Evolutionary conservation across 2,113 vertebrate species (phyloP), one percentile per base, ranked within the genome.

Genomic region (Festucalex cinctus): DNA sequence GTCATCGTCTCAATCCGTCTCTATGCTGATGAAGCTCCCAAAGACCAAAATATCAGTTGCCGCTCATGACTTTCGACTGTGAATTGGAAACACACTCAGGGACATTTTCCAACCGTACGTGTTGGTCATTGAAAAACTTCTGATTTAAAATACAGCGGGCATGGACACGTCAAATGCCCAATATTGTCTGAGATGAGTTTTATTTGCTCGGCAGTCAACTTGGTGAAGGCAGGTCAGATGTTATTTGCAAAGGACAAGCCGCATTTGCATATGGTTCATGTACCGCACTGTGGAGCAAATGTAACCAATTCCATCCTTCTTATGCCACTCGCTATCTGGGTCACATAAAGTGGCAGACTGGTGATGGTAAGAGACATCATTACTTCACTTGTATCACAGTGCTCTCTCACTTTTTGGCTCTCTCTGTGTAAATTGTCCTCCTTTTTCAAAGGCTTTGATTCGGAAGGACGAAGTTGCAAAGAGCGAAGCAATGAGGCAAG

Each of bases 301-400:
- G 76, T 76, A 78, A 78, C 56, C 43, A 60, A 70, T 69, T 82
- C 71, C 71, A 85, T 71, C 64, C 68, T 67, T 65, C 77, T 74
- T 14, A 4, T 83, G 83, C 85, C 86, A 58, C 9, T 59, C 80
- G 35, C 79, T 82, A 84, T 88, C 76, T 86, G 63, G 83, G 84
- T 88, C 85, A 86, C 73, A 43, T 24, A 73, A 83, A 82, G 74
- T 48, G 70, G 65, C 75, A 74, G 73, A 74, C 65, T 46, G 65
- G 64, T 35, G 54, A 78, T 78, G 67, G 74, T 79, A 82, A 86
- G 81, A 66, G 68, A 79, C 77, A 71, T 81, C 81, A 74, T 74
- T 82, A 83, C 79, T 69, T 64, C 60, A 17, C 76, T 77, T 74
- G 83, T 61, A 20, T 35, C 36, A 62, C 12, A 41, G 37, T 67